Evolutionary conservation across 1,140 invertebrate genomes (phyloP).

Genomic region (Agraylea sexmaculata): DNA sequence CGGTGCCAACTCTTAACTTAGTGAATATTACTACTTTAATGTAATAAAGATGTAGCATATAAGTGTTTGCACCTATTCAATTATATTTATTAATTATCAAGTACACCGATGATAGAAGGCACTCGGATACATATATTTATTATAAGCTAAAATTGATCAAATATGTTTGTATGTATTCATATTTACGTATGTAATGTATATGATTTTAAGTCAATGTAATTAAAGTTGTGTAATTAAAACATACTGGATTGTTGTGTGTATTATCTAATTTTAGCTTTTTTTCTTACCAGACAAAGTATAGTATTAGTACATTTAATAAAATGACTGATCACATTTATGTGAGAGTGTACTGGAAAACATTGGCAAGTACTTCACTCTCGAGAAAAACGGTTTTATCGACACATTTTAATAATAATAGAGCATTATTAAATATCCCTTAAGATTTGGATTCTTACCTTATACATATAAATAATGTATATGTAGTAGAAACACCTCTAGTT

Average conservation of each 20-base stretch:
- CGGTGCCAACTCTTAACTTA: conserved; percentile 22
- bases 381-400: conserved; percentile 21
- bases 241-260: conserved; percentile 17
- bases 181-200: conserved; percentile 21
- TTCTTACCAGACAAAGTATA: conserved; percentile 15
- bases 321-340: conserved; percentile 42
- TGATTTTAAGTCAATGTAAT: conserved; percentile 18
- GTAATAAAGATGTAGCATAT: conserved; percentile 21
- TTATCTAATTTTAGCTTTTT: conserved; percentile 12
- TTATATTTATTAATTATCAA: conserved; percentile 22
- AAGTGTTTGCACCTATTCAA: conserved; percentile 24
- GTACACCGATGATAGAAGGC: conserved; percentile 23
- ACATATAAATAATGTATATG: no score
- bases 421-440: conserved; percentile 16
- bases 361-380: conserved; percentile 33
- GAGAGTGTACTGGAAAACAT: no score
- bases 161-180: conserved; percentile 22
- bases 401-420: conserved; percentile 21
- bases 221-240: conserved; percentile 22
- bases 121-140: conserved; percentile 23
- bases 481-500: conserved; percentile 21
- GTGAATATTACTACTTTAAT: conserved; percentile 21
- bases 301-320: conserved; percentile 24
- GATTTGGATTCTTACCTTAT: conserved; percentile 22
- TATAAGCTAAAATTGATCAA: conserved; percentile 21